Evolutionary conservation across 2,888 invertebrate genomes (phyloP).

Genomic region (Herminia tarsipennalis): DNA sequence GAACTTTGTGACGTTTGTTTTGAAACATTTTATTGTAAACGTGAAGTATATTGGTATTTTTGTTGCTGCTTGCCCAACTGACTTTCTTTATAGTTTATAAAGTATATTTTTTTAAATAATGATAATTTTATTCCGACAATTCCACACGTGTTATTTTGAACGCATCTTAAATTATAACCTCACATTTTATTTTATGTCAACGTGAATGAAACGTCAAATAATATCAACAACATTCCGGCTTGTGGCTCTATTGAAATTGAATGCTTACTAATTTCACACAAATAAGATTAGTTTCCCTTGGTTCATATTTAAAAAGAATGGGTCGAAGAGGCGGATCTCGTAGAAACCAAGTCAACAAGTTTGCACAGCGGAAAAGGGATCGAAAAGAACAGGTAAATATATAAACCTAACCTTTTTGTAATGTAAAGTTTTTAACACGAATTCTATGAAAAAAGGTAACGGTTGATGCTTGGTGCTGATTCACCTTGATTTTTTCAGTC

Average conservation of each 20-base stretch:
- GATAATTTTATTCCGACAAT: too few relatives aligned
- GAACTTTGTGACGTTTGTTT: too few relatives aligned
- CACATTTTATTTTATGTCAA: slow-evolving; percentile 18
- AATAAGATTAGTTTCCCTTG: slow-evolving; percentile 60
- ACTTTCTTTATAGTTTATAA: too few relatives aligned
- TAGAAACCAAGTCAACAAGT: slow-evolving; percentile 77
- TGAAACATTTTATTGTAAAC: too few relatives aligned
- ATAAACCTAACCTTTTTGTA: slow-evolving; percentile 31
- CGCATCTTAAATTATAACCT: slow-evolving; percentile 31
- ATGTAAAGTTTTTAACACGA: slow-evolving; percentile 8
- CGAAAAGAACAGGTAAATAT: slow-evolving; percentile 75
- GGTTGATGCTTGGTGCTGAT: too few relatives aligned
- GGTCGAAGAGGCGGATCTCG: slow-evolving; percentile 62
- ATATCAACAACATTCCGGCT: slow-evolving; percentile 16
- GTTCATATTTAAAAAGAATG: slow-evolving; percentile 75
- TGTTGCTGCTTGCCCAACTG: too few relatives aligned
- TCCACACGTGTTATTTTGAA: slow-evolving; percentile 12
- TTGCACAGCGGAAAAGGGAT: slow-evolving; percentile 86
- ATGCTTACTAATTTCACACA: slow-evolving; percentile 47
- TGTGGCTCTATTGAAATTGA: slow-evolving; percentile 22
- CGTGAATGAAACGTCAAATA: slow-evolving; percentile 5
- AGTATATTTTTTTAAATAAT: too few relatives aligned
- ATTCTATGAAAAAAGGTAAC: too few relatives aligned
- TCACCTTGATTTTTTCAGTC: too few relatives aligned
- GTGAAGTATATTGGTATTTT: too few relatives aligned